Percentiles rank a stretch among this genome's conserved stretches.
These are phyloP conservation scores for Morphnarchus princeps DNA, from an alignment of 2,113 vertebrate genomes.

Conservation along the genomic window DNA sequence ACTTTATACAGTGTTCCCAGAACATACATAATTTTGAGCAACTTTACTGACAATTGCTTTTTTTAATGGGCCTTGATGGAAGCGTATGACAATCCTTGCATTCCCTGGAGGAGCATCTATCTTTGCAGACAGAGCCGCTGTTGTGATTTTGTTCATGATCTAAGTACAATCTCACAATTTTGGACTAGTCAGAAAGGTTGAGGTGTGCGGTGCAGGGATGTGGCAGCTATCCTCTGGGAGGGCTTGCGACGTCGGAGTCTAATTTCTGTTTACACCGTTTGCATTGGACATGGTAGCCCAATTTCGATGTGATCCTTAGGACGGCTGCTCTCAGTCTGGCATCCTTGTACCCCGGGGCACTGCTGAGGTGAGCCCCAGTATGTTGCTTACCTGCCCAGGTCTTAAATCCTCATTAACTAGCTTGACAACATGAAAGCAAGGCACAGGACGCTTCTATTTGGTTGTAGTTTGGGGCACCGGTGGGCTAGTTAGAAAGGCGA, in stretches of 20 bases:
- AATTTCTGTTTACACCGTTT: fast-evolving
- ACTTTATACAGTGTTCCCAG: background rate
- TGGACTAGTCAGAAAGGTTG: background rate
- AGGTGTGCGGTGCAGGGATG: background rate
- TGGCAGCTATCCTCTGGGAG: background rate
- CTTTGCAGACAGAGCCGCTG: background rate
- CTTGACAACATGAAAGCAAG: background rate
- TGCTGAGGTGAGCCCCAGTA: background rate
- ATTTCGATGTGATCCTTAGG: fast-evolving
- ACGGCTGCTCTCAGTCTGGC: background rate
- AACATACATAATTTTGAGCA: slow-evolving; percentile 2
- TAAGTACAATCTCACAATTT: background rate
- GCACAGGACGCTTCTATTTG: background rate
- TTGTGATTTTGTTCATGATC: background rate
- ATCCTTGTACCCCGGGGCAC: background rate
- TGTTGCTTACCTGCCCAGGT: background rate
- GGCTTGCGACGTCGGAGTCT: fast-evolving
- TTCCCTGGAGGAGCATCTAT: background rate
- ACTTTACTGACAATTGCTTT: slow-evolving; percentile 11
- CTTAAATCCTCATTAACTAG: background rate
- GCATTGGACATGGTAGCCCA: fast-evolving
- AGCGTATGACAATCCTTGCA: fast-evolving
- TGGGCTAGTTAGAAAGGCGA: background rate
- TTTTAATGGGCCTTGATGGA: slow-evolving; percentile 28
- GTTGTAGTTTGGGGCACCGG: background rate